Evolutionary conservation across 2,888 invertebrate species (phyloP), one percentile per base, ranked within the genome.

Genomic region (Drosophila kambysellisi): DNA sequence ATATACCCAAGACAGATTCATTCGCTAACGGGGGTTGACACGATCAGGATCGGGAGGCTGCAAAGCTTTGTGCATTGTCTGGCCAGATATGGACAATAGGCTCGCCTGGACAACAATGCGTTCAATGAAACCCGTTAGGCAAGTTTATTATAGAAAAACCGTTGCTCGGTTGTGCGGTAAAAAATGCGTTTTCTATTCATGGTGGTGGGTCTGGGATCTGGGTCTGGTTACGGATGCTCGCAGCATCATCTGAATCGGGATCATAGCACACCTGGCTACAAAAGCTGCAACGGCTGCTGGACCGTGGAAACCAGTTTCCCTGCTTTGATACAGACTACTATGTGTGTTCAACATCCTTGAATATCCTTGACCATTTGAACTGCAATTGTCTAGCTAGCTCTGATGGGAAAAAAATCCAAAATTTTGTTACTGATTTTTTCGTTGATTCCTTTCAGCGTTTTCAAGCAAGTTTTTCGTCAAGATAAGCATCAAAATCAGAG

Each of bases 291-390:
- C 66, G 76, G 79, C 71, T 81, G 72, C 86, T 80, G 90, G 81
- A 89, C 88, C 89, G 67, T 9, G 29, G 78, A 83, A 76, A 81
- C 79, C 52, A 61, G 81, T 75, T 74, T 68, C 50, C 20, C 64
- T 43, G 48, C 53, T 25, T 43, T 41, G 15, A 30, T 62, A 35
- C 3, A 57, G 30, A 30, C 41, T n/a, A 41, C 15, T 8, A 6
- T 53, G 65, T 66, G 58, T 67, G 71, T 58, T 70, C 71, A 73
- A 76, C 79, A 82, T 86, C 78, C 85, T 80, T 73, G 76, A 65
- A 71, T 82, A 91, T 89, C 92, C 92, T 92, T 92, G 92, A 92
- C 92, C 92, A 90, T 90, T 88, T 92, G 92, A 92, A 88, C 91
- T 82, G 81, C 77, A 79, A 73, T 77, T 79, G 79, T 88, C 74